A percentile compares a stretch with the other conserved stretches of the same genome.
Evolutionary conservation across 1,140 invertebrate genomes (phyloP).

Genomic region (Lordiphosa mommai): DNA sequence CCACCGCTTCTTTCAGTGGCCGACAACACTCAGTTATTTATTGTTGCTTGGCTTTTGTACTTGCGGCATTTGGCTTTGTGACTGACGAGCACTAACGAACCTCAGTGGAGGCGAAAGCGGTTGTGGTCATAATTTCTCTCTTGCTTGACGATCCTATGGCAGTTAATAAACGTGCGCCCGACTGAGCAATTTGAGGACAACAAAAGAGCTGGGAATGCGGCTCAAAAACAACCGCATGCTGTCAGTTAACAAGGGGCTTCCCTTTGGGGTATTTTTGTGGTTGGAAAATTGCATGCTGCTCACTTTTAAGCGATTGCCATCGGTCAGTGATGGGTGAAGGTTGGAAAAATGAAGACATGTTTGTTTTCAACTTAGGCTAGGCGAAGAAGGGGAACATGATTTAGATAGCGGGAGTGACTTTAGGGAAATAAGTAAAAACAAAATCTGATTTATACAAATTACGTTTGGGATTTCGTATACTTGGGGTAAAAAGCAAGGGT

Average conservation of each 20-base stretch:
- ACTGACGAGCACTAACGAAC: constrained; percentile 38
- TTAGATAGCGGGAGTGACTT: too few relatives aligned
- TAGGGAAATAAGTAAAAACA: too few relatives aligned
- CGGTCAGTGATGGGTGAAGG: too few relatives aligned
- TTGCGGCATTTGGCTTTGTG: constrained; percentile 31
- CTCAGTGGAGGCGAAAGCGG: constrained; percentile 21
- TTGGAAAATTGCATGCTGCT: not conserved
- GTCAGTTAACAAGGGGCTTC: constrained; percentile 44
- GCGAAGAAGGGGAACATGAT: too few relatives aligned
- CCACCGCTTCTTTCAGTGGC: constrained; percentile 8
- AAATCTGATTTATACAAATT: too few relatives aligned
- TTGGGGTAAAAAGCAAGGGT: too few relatives aligned
- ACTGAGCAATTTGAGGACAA: constrained; percentile 13
- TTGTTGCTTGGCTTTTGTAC: constrained; percentile 33
- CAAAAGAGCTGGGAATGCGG: constrained; percentile 25
- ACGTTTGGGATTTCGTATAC: too few relatives aligned
- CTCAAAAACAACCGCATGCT: constrained; percentile 12
- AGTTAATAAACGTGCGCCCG: constrained; percentile 56
- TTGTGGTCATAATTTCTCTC: constrained; percentile 31
- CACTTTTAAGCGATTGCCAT: too few relatives aligned
- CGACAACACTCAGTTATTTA: constrained; percentile 29
- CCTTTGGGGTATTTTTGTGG: constrained; percentile 5
- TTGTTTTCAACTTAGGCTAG: too few relatives aligned
- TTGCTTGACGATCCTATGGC: constrained; percentile 16
- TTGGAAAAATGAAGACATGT: too few relatives aligned